phyloP scores from a whole-genome alignment of 2,888 invertebrate species.

The Leptinotarsa rubiginosa region DNA sequence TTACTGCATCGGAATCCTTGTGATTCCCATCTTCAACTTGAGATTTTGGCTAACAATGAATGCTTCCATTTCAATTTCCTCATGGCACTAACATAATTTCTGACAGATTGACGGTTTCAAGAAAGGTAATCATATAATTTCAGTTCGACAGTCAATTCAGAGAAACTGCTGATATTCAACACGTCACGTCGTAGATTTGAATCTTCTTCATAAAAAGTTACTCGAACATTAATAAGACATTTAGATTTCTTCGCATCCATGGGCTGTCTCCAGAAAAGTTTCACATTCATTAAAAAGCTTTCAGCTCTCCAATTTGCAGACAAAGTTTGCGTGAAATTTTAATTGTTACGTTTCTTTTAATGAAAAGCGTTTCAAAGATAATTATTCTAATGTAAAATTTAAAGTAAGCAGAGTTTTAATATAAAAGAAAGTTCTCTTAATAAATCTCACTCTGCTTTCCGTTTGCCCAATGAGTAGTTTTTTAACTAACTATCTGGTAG shows the following conservation, averaged over 20 bases:
- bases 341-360: slow-evolving; percentile 52
- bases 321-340: slow-evolving; percentile 49
- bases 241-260: slow-evolving; percentile 37
- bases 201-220: slow-evolving; percentile 27
- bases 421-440: slow-evolving; percentile 45
- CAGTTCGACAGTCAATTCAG: background rate
- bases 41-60: too few species aligned
- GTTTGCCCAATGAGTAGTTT: slow-evolving; percentile 14
- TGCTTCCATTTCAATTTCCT: background rate
- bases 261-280: slow-evolving; percentile 41
- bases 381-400: slow-evolving; percentile 52
- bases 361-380: slow-evolving; percentile 54
- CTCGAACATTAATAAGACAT: slow-evolving; percentile 46
- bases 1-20: too few species aligned
- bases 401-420: slow-evolving; percentile 51
- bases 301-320: slow-evolving; percentile 45
- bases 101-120: background rate
- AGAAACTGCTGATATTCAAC: background rate
- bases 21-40: too few species aligned
- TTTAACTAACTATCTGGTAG: background rate
- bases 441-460: slow-evolving; percentile 45
- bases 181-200: background rate
- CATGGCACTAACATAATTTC: background rate
- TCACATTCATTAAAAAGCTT: slow-evolving; percentile 50
- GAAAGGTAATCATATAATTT: background rate